Evolutionary conservation across 2,797 vertebrate genomes (phyloP).

Genomic region (Ibycter americanus): DNA sequence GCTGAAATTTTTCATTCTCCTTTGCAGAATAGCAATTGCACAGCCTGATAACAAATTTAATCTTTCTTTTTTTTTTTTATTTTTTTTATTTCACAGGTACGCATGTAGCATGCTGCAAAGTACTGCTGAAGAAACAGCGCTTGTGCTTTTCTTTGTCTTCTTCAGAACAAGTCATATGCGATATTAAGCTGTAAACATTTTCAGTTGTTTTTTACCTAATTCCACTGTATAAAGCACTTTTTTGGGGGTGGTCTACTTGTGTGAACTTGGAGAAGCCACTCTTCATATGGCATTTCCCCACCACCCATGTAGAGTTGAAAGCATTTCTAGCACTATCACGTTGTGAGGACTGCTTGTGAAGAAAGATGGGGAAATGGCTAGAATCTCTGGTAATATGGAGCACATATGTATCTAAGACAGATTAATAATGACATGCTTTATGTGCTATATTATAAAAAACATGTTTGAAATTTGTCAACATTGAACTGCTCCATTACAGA

Average conservation of each 20-base stretch:
- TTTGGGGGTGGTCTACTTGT: not conserved
- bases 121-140: not conserved
- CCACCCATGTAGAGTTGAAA: not conserved
- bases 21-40: not conserved
- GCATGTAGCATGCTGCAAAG: not conserved
- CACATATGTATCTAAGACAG: not conserved
- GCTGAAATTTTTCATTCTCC: not conserved
- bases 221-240: not conserved
- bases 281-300: not conserved
- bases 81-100: not conserved
- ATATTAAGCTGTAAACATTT: not conserved
- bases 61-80: not conserved
- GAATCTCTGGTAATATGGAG: not conserved
- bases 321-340: not conserved
- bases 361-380: not conserved
- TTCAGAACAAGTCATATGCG: not conserved
- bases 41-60: not conserved
- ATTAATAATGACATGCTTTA: not conserved
- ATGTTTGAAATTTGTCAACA: not conserved
- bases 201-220: not conserved
- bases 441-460: not conserved
- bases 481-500: not conserved
- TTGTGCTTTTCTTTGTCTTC: not conserved
- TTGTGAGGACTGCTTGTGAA: not conserved
- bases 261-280: not conserved